Base-by-base conservation (phyloP, 2,797 vertebrate genomes). In the Amblyopsis hoosieri region DNA sequence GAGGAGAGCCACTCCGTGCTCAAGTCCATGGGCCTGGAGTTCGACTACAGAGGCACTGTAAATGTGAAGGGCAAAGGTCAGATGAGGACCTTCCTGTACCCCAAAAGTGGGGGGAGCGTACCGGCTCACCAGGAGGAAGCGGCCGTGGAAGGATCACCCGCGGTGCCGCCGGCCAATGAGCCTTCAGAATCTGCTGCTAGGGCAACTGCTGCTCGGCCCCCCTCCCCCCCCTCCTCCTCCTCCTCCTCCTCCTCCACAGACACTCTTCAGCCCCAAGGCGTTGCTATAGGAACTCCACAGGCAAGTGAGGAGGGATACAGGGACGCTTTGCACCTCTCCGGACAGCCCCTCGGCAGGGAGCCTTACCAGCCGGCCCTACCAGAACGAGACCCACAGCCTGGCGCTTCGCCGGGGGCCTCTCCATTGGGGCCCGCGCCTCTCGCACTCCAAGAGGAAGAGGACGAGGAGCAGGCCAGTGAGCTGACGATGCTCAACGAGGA, bases 21-120 rank as follows among this genome's bases (percentile, higher is more conserved):
- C 47, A 94, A 79, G 55, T 92, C 94, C 80, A 96, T 99, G 97
- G 95, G 96, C 42, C 94, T 99, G 3, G 92, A 96, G 80, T 99
- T 99, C 64, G 96, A 99, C 90, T 99, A 99, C 68, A 92, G 98
- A 58, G 98, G 98, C 75, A 99, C 98, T 0, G 97, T 99, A 82
- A 98, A 99, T 8, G 98, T 99, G 52, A 99, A 99, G 85, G 98
- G 98, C 17, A 99, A 99, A 68, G 98, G 98, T 64, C 96, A 99
- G 87, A 99, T 99, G 98, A 98, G 98, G 94, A 99, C 98, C 87
- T 99, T 96, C 87, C 93, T 99, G 2, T 99, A 93, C 85, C 97
- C 97, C 23, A 96, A 94, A 84, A 95, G 95, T 89, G 92, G 82
- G 60, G 94, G 95, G 84, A 94, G 85, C 89, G 0, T 91, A 92